These are phyloP conservation scores for Euproctis similis DNA, from an alignment of 2,888 invertebrate genomes.

Conservation along the genomic window DNA sequence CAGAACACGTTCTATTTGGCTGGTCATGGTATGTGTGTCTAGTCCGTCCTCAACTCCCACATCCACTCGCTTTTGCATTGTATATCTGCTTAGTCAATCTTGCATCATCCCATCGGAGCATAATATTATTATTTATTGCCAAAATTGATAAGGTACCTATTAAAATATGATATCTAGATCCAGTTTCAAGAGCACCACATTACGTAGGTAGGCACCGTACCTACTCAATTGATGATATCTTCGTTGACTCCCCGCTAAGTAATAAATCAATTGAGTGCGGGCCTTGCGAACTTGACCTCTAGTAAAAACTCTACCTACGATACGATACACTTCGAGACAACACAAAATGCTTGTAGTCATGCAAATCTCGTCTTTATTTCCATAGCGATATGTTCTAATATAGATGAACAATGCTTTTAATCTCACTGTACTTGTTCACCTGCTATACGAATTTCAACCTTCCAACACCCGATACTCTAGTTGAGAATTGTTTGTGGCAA, in stretches of 20 bases:
- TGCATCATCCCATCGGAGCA: too few species aligned
- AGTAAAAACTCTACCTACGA: constrained; percentile 37
- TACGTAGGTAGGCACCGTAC: too few species aligned
- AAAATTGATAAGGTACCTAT: too few species aligned
- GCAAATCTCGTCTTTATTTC: constrained; percentile 26
- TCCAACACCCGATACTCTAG: constrained; percentile 11
- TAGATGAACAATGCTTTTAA: constrained; percentile 7
- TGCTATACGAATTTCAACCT: constrained; percentile 8
- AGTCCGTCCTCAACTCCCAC: too few species aligned
- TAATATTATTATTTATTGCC: too few species aligned
- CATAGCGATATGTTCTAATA: constrained; percentile 10
- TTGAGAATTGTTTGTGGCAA: constrained; percentile 23
- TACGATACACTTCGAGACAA: constrained; percentile 31
- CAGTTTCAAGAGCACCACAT: constrained; percentile 5
- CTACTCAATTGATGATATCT: constrained; percentile 32
- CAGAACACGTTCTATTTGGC: too few species aligned
- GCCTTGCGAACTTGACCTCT: constrained; percentile 55
- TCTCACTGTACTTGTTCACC: constrained; percentile 4
- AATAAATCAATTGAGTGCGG: constrained; percentile 44
- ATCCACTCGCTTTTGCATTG: too few species aligned
- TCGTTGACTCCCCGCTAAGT: constrained; percentile 29
- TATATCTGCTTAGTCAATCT: too few species aligned
- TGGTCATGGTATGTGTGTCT: too few species aligned
- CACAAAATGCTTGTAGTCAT: constrained; percentile 8
- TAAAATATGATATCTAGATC: constrained; percentile 1